Evolutionary conservation across 2,888 invertebrate genomes (phyloP).

Genomic region (Ernsta delagoae): DNA sequence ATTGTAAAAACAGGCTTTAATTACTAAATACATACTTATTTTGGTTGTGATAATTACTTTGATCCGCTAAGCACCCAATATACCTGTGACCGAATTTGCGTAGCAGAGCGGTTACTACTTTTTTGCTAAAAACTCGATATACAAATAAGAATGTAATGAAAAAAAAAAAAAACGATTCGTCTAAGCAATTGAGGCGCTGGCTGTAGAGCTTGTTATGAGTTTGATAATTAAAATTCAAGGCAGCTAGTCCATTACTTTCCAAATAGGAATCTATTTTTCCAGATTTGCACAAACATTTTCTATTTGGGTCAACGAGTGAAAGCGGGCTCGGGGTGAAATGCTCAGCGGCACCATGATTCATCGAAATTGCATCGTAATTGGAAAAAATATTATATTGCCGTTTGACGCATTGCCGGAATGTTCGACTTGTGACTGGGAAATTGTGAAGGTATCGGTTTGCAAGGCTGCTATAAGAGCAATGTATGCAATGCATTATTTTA

Average conservation of each 20-base stretch:
- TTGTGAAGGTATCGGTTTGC: background rate
- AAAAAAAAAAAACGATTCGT: background rate
- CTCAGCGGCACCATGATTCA: conserved; percentile 75
- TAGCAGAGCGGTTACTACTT: too few species aligned
- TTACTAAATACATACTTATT: too few species aligned
- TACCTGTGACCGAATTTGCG: too few species aligned
- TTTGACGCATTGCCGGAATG: conserved; percentile 71
- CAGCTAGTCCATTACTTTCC: conserved; percentile 42
- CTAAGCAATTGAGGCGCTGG: conserved; percentile 2
- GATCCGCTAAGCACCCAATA: too few species aligned
- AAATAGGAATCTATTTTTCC: conserved; percentile 58
- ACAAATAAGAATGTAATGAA: background rate
- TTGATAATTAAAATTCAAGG: conserved; percentile 38
- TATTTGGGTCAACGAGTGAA: conserved; percentile 63
- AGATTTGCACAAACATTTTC: conserved; percentile 72
- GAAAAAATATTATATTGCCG: conserved; percentile 80
- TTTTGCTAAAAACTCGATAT: too few species aligned
- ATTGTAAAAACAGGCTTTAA: too few species aligned
- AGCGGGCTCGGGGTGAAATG: conserved; percentile 58
- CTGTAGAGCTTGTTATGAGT: conserved; percentile 22
- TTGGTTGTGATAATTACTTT: too few species aligned
- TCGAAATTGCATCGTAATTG: conserved; percentile 81
- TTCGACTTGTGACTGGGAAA: conserved; percentile 46
- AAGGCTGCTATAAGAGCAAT: background rate
- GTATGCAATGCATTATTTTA: background rate